Percentiles rank a stretch among this genome's conserved stretches.
Conservation (phyloP, 2,888 invertebrate genomes). For the Neoscelio sp. region DNA sequence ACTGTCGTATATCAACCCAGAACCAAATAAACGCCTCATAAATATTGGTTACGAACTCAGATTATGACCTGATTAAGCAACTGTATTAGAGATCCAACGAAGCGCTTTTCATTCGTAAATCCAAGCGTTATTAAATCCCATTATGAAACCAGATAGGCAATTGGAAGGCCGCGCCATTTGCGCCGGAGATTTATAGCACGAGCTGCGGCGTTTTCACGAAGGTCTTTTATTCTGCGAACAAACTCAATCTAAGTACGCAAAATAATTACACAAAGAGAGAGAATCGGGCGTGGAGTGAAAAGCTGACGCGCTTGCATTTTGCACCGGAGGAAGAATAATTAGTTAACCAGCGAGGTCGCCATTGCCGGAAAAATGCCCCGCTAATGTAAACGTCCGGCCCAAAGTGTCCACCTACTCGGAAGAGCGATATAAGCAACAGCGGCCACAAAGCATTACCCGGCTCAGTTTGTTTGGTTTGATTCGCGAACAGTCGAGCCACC, state of each 20-base stretch:
- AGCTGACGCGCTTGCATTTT: background rate
- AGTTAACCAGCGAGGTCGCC: conserved; percentile 11
- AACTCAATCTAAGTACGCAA: conserved; percentile 33
- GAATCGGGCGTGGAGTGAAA: conserved; percentile 12
- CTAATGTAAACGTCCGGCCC: conserved; percentile 42
- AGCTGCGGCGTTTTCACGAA: conserved; percentile 4
- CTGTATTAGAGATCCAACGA: conserved; percentile 6
- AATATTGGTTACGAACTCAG: conserved; percentile 2
- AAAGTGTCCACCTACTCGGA: conserved; percentile 50
- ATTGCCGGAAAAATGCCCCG: conserved; percentile 40
- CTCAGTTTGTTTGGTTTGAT: conserved; percentile 44
- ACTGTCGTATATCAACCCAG: conserved; percentile 6
- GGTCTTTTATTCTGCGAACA: conserved; percentile 12
- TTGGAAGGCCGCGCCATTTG: conserved; percentile 20
- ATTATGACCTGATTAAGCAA: conserved; percentile 18
- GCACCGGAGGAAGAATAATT: conserved; percentile 49
- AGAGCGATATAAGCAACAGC: conserved; percentile 21
- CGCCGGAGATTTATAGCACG: conserved; percentile 22
- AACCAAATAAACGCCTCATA: conserved; percentile 2
- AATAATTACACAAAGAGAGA: conserved; percentile 46
- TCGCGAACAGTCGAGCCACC: conserved; percentile 6
- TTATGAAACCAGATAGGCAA: conserved; percentile 35
- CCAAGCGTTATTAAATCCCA: conserved; percentile 33
- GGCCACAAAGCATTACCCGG: conserved; percentile 11
- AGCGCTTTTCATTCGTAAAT: conserved; percentile 11